phyloP scores from a whole-genome alignment of 2,113 vertebrate genomes.

The Orientallactaga bullata region DNA sequence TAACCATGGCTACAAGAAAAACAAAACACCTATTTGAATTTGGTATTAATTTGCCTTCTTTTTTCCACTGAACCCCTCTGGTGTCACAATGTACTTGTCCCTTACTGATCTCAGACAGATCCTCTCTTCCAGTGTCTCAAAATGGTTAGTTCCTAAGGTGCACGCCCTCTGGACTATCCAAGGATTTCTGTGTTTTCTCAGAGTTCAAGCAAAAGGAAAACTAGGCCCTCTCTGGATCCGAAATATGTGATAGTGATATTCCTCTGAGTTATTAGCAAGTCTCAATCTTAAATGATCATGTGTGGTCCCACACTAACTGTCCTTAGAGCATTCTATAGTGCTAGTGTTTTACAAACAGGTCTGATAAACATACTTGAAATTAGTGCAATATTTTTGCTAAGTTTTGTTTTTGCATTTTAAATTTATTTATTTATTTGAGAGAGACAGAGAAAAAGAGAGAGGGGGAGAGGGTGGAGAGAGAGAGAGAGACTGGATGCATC shows the following conservation, averaged over 20 bases:
- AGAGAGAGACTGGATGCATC: no score
- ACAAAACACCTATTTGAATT: not conserved
- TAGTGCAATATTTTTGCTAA: not conserved
- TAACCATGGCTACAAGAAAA: not conserved
- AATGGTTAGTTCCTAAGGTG: not conserved
- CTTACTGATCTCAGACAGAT: not conserved
- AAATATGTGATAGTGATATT: not conserved
- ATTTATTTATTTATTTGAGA: no score
- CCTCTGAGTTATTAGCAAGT: conserved; percentile 4
- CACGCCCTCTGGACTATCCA: not conserved
- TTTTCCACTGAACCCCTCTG: not conserved
- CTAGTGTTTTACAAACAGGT: not conserved
- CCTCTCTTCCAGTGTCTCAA: not conserved
- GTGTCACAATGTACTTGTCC: not conserved
- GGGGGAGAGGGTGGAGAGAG: no score
- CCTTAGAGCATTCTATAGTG: conserved; percentile 11
- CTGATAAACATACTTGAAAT: not conserved
- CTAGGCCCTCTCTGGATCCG: not conserved
- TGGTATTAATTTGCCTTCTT: not conserved
- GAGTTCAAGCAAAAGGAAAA: conserved; percentile 48
- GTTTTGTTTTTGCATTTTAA: not conserved
- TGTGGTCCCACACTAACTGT: not conserved
- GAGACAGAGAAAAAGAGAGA: no score
- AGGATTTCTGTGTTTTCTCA: not conserved
- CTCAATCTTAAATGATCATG: not conserved